These are phyloP conservation scores for Catamblyrhynchus diadema DNA, from an alignment of 2,797 vertebrate species.

Conservation along the genomic window DNA sequence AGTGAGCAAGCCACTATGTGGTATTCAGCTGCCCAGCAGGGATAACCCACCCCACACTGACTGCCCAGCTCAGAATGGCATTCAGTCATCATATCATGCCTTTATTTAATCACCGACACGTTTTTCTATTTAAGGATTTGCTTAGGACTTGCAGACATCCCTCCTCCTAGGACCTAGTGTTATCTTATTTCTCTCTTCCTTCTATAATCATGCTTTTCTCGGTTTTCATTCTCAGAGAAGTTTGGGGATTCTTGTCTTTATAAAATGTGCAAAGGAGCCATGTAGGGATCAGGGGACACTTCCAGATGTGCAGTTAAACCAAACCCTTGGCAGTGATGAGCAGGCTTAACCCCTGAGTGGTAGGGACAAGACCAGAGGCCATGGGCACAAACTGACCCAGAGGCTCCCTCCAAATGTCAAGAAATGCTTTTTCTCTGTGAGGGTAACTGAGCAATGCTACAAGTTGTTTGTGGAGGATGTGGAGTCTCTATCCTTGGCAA, in stretches of 20 bases:
- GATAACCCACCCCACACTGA: neutral
- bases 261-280: neutral
- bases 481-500: neutral
- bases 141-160: neutral
- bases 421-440: neutral
- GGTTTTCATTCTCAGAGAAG: neutral
- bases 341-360: neutral
- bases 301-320: neutral
- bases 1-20: neutral
- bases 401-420: accelerated
- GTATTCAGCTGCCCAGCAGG: neutral
- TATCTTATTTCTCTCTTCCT: neutral
- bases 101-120: neutral
- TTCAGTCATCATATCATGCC: neutral
- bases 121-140: neutral
- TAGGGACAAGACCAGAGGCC: neutral
- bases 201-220: neutral
- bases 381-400: neutral
- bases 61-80: neutral
- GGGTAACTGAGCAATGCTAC: neutral
- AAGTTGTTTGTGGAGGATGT: neutral
- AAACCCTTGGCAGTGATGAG: neutral
- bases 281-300: neutral
- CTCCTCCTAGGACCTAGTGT: neutral
- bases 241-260: neutral